phyloP scores from a whole-genome alignment of 2,888 invertebrate species.

The Tanytarsus gracilentus region DNA sequence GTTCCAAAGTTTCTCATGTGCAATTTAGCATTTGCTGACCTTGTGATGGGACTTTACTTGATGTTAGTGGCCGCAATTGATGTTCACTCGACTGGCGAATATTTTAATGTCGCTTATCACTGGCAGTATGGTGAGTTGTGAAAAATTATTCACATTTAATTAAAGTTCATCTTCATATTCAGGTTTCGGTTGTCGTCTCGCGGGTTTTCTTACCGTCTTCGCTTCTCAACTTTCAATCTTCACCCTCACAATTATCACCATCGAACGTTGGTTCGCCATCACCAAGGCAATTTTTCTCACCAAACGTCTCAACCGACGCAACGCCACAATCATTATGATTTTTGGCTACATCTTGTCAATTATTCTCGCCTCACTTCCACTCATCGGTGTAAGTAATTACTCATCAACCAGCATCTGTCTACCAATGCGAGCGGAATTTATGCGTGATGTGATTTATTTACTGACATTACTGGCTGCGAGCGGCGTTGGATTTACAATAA shows the following conservation, averaged over 20 bases:
- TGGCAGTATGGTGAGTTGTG: conserved; percentile 65
- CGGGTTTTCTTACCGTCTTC: conserved; percentile 82
- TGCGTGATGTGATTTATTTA: conserved; percentile 64
- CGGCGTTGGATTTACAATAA: conserved; percentile 71
- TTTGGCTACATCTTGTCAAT: conserved; percentile 72
- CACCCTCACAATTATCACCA: conserved; percentile 74
- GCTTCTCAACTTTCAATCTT: conserved; percentile 80
- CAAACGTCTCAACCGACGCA: conserved; percentile 61
- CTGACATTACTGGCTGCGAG: conserved; percentile 64
- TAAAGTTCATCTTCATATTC: conserved; percentile 12
- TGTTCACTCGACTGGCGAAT: conserved; percentile 70
- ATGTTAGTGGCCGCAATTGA: conserved; percentile 77
- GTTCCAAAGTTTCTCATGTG: conserved; percentile 67
- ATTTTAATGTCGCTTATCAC: conserved; percentile 82
- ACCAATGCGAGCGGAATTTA: conserved; percentile 69
- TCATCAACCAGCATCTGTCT: conserved; percentile 84
- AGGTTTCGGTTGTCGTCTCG: conserved; percentile 73
- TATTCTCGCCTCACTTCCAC: conserved; percentile 66
- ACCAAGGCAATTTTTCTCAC: conserved; percentile 76
- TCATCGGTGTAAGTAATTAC: conserved; percentile 78
- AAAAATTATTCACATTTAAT: neutral
- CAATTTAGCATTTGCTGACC: conserved; percentile 80
- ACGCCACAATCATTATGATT: conserved; percentile 67
- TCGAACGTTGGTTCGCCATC: conserved; percentile 78
- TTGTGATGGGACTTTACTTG: conserved; percentile 78